These are phyloP conservation scores for Aethes cnicana DNA, from an alignment of 2,888 invertebrate species.

Conservation along the genomic window DNA sequence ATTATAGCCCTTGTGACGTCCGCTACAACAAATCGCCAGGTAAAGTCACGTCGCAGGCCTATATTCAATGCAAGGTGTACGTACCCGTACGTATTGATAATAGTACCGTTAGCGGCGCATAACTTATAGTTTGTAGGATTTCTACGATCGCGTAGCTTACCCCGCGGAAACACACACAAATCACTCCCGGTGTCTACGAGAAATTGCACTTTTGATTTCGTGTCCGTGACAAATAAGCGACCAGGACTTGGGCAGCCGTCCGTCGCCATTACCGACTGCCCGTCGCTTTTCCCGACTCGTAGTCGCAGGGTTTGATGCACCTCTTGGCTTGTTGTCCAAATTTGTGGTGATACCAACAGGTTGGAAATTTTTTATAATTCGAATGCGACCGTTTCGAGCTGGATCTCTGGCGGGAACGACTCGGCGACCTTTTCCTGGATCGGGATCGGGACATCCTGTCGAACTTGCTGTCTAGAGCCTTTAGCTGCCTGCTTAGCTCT, in stretches of 20 bases:
- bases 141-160: constrained; percentile 7
- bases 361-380: background rate
- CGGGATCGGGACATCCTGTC: background rate
- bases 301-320: constrained; percentile 9
- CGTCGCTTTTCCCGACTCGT: constrained; percentile 5
- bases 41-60: constrained; percentile 23
- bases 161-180: constrained; percentile 33
- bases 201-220: background rate
- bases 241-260: background rate
- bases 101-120: constrained; percentile 31
- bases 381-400: background rate
- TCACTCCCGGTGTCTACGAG: no score
- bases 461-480: background rate
- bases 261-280: constrained; percentile 11
- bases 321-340: background rate
- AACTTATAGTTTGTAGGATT: constrained; percentile 19
- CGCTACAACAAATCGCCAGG: background rate
- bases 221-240: background rate
- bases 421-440: background rate
- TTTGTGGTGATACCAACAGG: constrained; percentile 1
- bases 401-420: background rate
- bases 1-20: background rate
- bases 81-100: constrained; percentile 31
- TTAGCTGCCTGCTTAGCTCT: background rate
- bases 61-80: constrained; percentile 22